phyloP scores from a whole-genome alignment of 2,113 vertebrate genomes.

The Ophiodon elongatus region DNA sequence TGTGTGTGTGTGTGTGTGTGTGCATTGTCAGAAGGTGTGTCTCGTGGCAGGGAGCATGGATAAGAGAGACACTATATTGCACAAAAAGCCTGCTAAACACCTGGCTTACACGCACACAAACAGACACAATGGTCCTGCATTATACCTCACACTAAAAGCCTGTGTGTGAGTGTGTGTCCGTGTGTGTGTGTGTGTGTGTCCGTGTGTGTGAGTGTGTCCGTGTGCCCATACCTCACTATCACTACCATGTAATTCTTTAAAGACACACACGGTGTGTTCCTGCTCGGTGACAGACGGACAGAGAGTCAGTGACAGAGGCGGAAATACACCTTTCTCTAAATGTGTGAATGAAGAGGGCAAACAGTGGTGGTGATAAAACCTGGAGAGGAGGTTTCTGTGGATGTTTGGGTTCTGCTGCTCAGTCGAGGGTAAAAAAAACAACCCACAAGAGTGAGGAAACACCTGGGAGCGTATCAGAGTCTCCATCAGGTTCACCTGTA shows the following conservation, averaged over 20 bases:
- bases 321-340: slow-evolving; percentile 26
- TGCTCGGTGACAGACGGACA: neutral
- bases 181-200: neutral
- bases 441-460: neutral
- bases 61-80: no score
- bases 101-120: slow-evolving; percentile 9
- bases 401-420: slow-evolving; percentile 36
- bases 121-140: neutral
- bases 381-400: neutral
- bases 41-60: neutral
- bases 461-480: slow-evolving; percentile 25
- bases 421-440: slow-evolving; percentile 1
- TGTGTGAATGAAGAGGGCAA: slow-evolving; percentile 9
- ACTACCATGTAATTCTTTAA: slow-evolving; percentile 1
- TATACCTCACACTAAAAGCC: neutral
- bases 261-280: neutral
- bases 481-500: slow-evolving; percentile 9
- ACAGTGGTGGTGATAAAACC: neutral
- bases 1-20: neutral
- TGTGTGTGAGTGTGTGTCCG: neutral
- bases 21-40: slow-evolving; percentile 35
- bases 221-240: slow-evolving; percentile 13
- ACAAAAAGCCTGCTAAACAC: slow-evolving; percentile 21
- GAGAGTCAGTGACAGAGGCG: slow-evolving; percentile 20
- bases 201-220: no score